phyloP scores from a whole-genome alignment of 2,113 vertebrate species.

The Herpetotheres cachinnans region DNA sequence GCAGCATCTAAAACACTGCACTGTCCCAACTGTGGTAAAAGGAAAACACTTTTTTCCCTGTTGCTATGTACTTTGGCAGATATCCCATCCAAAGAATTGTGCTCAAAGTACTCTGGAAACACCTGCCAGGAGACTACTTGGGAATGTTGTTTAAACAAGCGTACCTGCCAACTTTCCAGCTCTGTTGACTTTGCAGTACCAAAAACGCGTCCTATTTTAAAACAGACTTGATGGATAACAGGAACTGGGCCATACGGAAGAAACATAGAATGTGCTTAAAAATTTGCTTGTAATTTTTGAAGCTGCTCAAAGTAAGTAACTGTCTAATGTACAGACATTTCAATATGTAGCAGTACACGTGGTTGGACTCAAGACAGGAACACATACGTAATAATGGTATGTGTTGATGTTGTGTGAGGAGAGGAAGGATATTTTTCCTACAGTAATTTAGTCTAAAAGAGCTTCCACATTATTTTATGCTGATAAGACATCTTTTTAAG shows the following conservation, averaged over 20 bases:
- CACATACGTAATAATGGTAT: background rate
- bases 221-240: conserved; percentile 68
- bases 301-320: background rate
- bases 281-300: conserved; percentile 16
- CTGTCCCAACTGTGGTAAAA: conserved; percentile 61
- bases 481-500: background rate
- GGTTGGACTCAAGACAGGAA: background rate
- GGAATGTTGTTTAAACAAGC: conserved; percentile 80
- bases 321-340: background rate
- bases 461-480: background rate
- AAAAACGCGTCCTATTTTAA: conserved; percentile 73
- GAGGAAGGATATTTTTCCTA: conserved; percentile 27
- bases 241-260: conserved; percentile 49
- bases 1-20: conserved; percentile 55
- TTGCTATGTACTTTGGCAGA: conserved; percentile 82
- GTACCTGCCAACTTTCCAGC: conserved; percentile 80
- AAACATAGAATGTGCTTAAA: conserved; percentile 57
- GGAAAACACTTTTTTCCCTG: conserved; percentile 67
- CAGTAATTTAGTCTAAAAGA: background rate
- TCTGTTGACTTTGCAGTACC: conserved; percentile 71
- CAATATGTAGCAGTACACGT: background rate
- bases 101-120: conserved; percentile 80
- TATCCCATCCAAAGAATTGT: conserved; percentile 74
- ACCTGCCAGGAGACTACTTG: conserved; percentile 81
- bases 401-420: background rate